phyloP scores from a whole-genome alignment of 2,797 vertebrate genomes.

The Microctenopoma lineatum region DNA sequence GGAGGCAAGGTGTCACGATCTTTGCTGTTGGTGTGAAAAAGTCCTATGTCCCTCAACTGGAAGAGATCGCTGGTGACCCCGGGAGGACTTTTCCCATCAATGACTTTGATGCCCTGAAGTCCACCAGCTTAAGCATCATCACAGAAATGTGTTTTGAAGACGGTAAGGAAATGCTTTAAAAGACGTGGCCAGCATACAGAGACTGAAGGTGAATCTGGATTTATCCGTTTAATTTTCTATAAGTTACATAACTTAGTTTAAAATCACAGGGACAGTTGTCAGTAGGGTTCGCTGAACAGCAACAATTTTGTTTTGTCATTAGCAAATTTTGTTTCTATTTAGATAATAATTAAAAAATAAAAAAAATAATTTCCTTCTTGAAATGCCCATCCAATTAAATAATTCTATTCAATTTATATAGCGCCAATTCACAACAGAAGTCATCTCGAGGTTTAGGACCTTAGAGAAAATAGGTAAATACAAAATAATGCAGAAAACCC shows the following conservation, averaged over 20 bases:
- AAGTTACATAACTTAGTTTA: neutral
- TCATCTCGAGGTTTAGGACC: too few species aligned
- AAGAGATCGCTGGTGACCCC: slow-evolving; percentile 71
- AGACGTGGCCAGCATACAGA: neutral
- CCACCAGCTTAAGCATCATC: slow-evolving; percentile 73
- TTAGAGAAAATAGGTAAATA: too few species aligned
- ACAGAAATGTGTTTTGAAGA: slow-evolving; percentile 82
- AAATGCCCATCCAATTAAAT: too few species aligned
- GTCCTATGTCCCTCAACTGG: slow-evolving; percentile 64
- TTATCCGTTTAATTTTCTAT: too few species aligned
- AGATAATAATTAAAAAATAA: too few species aligned
- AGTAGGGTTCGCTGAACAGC: too few species aligned
- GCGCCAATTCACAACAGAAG: too few species aligned
- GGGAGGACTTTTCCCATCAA: slow-evolving; percentile 74
- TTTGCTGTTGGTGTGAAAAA: slow-evolving; percentile 83
- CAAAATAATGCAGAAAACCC: too few species aligned
- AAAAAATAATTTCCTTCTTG: too few species aligned
- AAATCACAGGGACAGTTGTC: neutral
- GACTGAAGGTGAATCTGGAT: neutral
- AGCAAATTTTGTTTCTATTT: too few species aligned
- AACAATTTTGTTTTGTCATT: too few species aligned
- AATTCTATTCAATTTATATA: too few species aligned
- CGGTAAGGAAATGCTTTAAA: slow-evolving; percentile 69
- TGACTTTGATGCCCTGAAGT: slow-evolving; percentile 80
- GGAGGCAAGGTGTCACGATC: slow-evolving; percentile 61